Percentiles rank a stretch among this genome's conserved stretches.
Evolutionary conservation across 2,113 vertebrate genomes (phyloP).

Genomic region (Catharus fuscescens): DNA sequence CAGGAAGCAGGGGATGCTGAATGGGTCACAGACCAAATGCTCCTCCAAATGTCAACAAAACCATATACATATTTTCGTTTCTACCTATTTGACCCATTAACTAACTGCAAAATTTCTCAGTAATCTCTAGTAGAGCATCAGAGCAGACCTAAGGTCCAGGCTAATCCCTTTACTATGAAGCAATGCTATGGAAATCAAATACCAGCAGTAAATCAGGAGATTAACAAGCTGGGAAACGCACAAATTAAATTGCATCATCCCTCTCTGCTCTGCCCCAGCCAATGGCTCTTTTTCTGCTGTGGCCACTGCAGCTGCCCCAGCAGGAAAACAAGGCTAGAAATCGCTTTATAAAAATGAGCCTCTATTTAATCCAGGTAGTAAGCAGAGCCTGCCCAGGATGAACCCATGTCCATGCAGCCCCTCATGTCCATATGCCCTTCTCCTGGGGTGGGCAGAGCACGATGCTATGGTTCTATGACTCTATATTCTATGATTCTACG

Average conservation of each 20-base stretch:
- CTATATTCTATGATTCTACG: not conserved
- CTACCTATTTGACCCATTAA: slow-evolving; percentile 37
- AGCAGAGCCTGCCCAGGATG: not conserved
- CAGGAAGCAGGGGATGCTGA: not conserved
- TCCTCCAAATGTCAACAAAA: not conserved
- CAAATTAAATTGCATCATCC: slow-evolving; percentile 62
- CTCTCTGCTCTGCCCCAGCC: not conserved
- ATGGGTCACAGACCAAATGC: not conserved
- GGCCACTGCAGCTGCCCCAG: not conserved
- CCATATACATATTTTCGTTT: not conserved
- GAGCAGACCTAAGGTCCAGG: slow-evolving; percentile 3
- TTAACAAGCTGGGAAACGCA: slow-evolving; percentile 59
- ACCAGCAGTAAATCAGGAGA: not conserved
- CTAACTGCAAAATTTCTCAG: not conserved
- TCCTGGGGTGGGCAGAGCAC: not conserved
- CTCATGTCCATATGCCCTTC: not conserved
- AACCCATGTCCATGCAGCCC: accelerated
- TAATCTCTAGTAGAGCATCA: slow-evolving; percentile 57
- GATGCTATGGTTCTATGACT: not conserved
- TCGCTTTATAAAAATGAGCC: slow-evolving; percentile 7
- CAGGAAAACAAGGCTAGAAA: slow-evolving; percentile 31
- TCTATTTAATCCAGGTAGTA: not conserved
- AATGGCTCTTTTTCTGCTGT: not conserved
- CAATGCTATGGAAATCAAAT: slow-evolving; percentile 44
- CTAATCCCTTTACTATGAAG: slow-evolving; percentile 50